Conservation (phyloP, 2,888 invertebrate species). For the Gibbula magus region DNA sequence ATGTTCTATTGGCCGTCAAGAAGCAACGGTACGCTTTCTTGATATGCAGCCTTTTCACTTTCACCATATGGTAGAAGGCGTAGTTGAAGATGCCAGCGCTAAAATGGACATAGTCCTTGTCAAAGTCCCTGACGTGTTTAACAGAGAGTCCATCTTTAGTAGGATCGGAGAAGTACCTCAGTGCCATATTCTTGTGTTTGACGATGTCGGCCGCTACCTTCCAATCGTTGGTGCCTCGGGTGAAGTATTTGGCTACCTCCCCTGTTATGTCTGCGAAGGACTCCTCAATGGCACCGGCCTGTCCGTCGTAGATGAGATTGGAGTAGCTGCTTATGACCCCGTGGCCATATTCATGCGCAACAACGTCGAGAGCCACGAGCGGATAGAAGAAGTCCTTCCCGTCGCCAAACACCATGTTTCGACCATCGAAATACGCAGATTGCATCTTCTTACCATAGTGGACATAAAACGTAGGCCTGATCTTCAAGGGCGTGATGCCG, state of each 20-base stretch:
- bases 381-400: conserved; percentile 43
- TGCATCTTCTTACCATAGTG: conserved; percentile 40
- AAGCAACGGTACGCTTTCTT: conserved; percentile 46
- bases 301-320: conserved; percentile 36
- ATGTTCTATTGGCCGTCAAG: conserved; percentile 46
- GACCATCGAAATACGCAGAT: conserved; percentile 43
- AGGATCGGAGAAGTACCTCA: conserved; percentile 42
- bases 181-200: conserved; percentile 18
- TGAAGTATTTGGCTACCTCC: conserved; percentile 44
- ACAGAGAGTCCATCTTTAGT: conserved; percentile 50
- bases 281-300: conserved; percentile 48
- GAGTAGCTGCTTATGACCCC: conserved; percentile 47
- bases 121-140: conserved; percentile 37
- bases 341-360: conserved; percentile 53
- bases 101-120: conserved; percentile 42
- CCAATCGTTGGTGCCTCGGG: conserved; percentile 35
- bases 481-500: conserved; percentile 24
- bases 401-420: conserved; percentile 42
- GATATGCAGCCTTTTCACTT: background rate
- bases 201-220: conserved; percentile 36
- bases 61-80: conserved; percentile 40
- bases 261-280: conserved; percentile 51
- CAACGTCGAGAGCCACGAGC: conserved; percentile 38
- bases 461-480: conserved; percentile 37
- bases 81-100: conserved; percentile 52